A percentile compares a stretch with the other conserved stretches of the same genome.
Evolutionary conservation across 2,888 invertebrate species (phyloP).

Genomic region (Andrena dorsata): DNA sequence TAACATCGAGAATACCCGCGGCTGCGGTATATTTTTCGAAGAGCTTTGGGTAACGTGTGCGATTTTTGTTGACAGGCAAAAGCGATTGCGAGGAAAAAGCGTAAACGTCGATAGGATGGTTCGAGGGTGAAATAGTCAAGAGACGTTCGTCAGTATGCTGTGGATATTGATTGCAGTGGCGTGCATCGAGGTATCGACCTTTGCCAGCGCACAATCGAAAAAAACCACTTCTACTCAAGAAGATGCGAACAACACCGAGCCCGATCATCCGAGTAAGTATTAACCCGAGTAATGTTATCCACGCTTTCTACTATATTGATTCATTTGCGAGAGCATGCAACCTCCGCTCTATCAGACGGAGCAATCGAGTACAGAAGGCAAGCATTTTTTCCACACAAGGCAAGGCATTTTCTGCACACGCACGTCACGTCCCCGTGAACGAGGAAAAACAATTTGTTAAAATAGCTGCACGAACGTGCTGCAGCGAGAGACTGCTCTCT

Average conservation of each 20-base stretch:
- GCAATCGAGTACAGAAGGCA: background rate
- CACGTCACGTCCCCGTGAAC: background rate
- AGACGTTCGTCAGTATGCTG: conserved; percentile 78
- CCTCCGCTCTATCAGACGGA: conserved; percentile 17
- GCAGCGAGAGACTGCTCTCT: conserved; percentile 33
- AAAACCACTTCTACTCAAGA: conserved; percentile 71
- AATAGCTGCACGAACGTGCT: conserved; percentile 49
- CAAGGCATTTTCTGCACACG: conserved; percentile 1
- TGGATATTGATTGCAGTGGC: conserved; percentile 78
- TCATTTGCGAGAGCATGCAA: conserved; percentile 6
- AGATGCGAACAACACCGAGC: conserved; percentile 77
- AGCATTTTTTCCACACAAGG: conserved; percentile 7
- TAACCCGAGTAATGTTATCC: conserved; percentile 40
- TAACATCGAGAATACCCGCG: background rate
- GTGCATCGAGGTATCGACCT: conserved; percentile 80
- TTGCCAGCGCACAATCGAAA: conserved; percentile 78
- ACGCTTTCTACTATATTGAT: background rate
- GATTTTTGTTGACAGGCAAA: conserved; percentile 17
- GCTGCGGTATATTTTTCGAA: background rate
- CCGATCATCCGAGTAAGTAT: conserved; percentile 69
- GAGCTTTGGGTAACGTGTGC: background rate
- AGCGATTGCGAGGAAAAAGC: conserved; percentile 38
- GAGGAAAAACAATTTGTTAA: conserved; percentile 65
- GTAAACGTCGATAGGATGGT: conserved; percentile 67
- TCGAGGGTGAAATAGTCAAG: conserved; percentile 71